phyloP scores from a whole-genome alignment of 2,888 invertebrate species.

The Taenaris catops region DNA sequence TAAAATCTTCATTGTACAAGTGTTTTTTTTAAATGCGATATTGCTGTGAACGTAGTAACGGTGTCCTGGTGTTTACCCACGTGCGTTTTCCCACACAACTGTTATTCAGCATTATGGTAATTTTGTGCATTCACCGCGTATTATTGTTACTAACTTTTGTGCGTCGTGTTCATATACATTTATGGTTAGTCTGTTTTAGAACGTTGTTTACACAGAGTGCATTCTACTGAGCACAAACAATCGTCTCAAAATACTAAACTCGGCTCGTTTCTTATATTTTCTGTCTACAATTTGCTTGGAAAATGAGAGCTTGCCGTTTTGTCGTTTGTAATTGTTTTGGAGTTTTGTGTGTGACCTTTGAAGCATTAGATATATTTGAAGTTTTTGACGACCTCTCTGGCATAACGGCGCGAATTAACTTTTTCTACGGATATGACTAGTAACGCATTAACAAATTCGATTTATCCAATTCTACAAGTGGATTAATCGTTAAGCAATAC shows the following conservation, averaged over 20 bases:
- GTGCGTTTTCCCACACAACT: constrained; percentile 58
- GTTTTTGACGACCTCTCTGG: too few species aligned
- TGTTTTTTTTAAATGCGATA: constrained; percentile 21
- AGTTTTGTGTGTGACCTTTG: constrained; percentile 4
- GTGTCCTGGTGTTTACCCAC: constrained; percentile 55
- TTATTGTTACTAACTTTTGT: constrained; percentile 54
- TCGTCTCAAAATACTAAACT: constrained; percentile 7
- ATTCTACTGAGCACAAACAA: constrained; percentile 18
- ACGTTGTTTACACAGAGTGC: constrained; percentile 26
- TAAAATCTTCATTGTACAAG: constrained; percentile 6
- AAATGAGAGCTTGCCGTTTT: constrained; percentile 3
- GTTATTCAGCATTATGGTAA: constrained; percentile 70
- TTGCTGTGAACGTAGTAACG: constrained; percentile 20
- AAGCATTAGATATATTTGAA: neutral
- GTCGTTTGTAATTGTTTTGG: constrained; percentile 4
- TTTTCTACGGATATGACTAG: too few species aligned
- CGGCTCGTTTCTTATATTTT: constrained; percentile 2
- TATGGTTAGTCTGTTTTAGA: constrained; percentile 23
- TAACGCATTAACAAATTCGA: too few species aligned
- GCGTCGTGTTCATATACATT: constrained; percentile 31
- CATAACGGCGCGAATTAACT: too few species aligned
- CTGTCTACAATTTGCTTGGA: constrained; percentile 6
- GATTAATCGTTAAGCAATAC: too few species aligned
- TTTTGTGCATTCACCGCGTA: constrained; percentile 46
- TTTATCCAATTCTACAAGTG: too few species aligned